phyloP scores from a whole-genome alignment of 2,113 vertebrate species.

The Pelmatolapia mariae region DNA sequence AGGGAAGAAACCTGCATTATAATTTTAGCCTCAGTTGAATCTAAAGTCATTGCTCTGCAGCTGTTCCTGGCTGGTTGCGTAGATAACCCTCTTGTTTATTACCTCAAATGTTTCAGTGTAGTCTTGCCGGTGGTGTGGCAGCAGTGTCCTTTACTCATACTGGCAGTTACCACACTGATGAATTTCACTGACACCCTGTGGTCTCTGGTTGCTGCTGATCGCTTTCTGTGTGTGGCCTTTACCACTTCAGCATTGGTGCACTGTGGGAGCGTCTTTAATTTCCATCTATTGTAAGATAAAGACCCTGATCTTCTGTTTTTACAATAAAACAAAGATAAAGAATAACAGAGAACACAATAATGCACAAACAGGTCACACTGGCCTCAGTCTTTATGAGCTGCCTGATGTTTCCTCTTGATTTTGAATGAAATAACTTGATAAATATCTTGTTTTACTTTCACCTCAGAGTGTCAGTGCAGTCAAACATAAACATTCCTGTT shows the following conservation, averaged over 20 bases:
- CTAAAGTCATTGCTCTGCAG: background rate
- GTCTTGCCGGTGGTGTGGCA: background rate
- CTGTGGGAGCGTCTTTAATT: background rate
- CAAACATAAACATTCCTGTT: background rate
- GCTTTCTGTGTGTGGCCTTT: background rate
- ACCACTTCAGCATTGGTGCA: background rate
- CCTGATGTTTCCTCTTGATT: background rate
- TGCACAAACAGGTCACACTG: background rate
- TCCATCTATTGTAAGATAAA: background rate
- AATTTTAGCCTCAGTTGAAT: background rate
- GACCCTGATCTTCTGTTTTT: too few relatives aligned
- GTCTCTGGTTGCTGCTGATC: background rate
- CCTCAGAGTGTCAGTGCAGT: background rate
- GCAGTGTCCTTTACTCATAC: background rate
- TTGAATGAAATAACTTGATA: background rate
- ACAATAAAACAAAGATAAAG: too few relatives aligned
- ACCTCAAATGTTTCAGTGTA: background rate
- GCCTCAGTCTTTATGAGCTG: background rate
- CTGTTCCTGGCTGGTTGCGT: background rate
- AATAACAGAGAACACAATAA: background rate
- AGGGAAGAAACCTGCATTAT: background rate
- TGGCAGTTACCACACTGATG: background rate
- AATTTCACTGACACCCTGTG: background rate
- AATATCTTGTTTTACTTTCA: background rate
- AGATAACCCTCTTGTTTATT: background rate